Conservation (phyloP, 2,888 invertebrate genomes). For the Syrphus vitripennis region DNA sequence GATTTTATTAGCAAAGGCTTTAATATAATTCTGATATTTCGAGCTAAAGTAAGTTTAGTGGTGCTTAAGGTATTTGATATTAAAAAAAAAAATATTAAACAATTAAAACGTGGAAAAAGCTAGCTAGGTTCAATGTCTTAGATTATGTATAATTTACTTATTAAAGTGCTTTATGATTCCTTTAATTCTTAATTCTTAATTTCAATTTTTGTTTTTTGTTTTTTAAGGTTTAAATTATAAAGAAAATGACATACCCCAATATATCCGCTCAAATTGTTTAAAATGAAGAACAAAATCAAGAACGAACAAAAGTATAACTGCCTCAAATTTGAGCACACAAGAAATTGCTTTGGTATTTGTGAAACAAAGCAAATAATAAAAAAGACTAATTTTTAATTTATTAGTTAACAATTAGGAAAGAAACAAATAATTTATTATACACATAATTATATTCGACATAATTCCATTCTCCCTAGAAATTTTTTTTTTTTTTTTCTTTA, state of each 20-base stretch:
- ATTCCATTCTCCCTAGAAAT: neutral
- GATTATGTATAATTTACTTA: neutral
- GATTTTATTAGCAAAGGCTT: neutral
- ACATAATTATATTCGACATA: neutral
- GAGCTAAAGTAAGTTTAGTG: neutral
- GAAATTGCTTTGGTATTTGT: slow-evolving; percentile 41
- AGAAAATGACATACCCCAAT: slow-evolving; percentile 58
- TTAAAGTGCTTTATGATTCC: neutral
- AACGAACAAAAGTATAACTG: slow-evolving; percentile 47
- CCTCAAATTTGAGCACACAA: slow-evolving; percentile 44
- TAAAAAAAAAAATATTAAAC: neutral
- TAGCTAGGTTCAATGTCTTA: neutral
- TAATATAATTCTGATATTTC: neutral
- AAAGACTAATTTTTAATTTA: slow-evolving; percentile 59
- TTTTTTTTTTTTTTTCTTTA: neutral
- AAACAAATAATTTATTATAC: neutral
- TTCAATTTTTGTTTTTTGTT: slow-evolving; percentile 26
- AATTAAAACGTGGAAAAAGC: neutral
- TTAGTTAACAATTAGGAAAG: slow-evolving; percentile 46
- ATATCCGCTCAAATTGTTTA: slow-evolving; percentile 61
- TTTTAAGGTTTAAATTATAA: slow-evolving; percentile 65
- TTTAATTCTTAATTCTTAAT: too few relatives aligned
- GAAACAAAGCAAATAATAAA: slow-evolving; percentile 46
- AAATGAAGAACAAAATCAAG: slow-evolving; percentile 1
- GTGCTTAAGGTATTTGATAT: neutral